Evolutionary conservation across 2,797 vertebrate genomes (phyloP), one percentile per base, ranked within the genome.

Genomic region (Acrocephalus scirpaceus): DNA sequence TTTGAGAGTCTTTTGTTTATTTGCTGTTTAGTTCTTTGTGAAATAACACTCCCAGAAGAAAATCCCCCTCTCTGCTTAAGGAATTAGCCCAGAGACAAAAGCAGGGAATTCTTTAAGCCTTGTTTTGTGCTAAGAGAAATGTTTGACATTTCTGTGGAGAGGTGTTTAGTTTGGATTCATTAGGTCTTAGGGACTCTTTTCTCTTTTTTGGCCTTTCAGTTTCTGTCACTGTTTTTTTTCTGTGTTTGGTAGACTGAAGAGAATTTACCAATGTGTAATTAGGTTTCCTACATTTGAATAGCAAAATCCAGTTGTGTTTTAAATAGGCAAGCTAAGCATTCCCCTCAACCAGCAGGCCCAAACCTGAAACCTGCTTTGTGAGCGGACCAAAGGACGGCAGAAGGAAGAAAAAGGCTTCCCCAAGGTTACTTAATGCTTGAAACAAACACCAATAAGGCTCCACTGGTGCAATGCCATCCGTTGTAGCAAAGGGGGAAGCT

Each of bases 101-200:
- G 99, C 97, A 94, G 98, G 98, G 98, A 98, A 98, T 99, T 98
- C 98, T 98, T 98, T 98, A 99, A 99, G 98, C 98, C 98, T 98
- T 98, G 98, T 98, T 99, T 99, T 98, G 98, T 98, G 97, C 98
- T 98, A 98, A 99, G 98, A 99, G 98, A 99, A 98, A 98, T 98
- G 98, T 99, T 99, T 99, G 98, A 99, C 98, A 98, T 98, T 98
- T 99, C 98, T 98, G 98, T 98, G 98, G 98, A 97, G 98, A 98
- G 98, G 98, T 98, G 98, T 98, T 99, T 99, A 99, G 98, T 98
- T 99, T 99, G 98, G 99, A 99, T 99, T 99, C 99, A 99, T 99
- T 99, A 99, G 99, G 98, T 99, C 98, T 98, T 98, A 98, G 97
- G 98, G 97, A 98, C 97, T 98, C 98, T 98, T 98, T 98, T 98